Evolutionary conservation across 1,140 invertebrate species (phyloP), one percentile per base, ranked within the genome.

Genomic region (Acromyrmex echinatior): DNA sequence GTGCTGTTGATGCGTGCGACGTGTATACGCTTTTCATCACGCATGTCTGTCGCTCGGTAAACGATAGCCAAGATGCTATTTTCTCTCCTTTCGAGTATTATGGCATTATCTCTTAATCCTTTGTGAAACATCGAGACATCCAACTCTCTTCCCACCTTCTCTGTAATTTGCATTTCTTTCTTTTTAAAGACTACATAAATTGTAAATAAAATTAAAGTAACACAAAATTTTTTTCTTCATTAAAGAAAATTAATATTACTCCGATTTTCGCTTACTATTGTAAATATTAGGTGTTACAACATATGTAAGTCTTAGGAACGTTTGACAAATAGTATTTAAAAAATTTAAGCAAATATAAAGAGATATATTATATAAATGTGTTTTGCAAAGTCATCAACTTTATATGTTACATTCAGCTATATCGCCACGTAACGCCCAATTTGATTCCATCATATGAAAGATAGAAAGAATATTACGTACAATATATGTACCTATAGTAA

Each of bases 1-100:
- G 28, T 18, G 9, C 63, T 18, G 45, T n/a, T 51, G 77, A 35
- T 51, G 28, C 45, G 53, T 53, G 53, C 68, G 68, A 78, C 76
- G 39, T 49, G 18, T 62, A 62, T 10, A 2, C 21, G 70, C 70
- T 49, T 81, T 81, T 81, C 65, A 70, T 71, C 51, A 16, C 18
- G 65, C 56, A 10, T 28, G 25, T 62, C 53, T 58, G 12, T 14
- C 49, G 28, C 39, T 28, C 14, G 18, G 45, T 63, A 84, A 74
- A 63, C 25, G 68, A 73, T 25, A 74, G n/a, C 18, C 35, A 7
- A 31, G 16, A 12, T 9, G 12, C 56, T 35, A 31, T 51, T 63
- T 76, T 56, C 39, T 39, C 56, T 76, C 14, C 63, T 62, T 16
- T 62, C 66, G 14, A 28, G 3, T 16, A 51, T 63, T 45, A 45